These are phyloP conservation scores for Herpailurus yagouaroundi DNA, from an alignment of 2,113 vertebrate genomes.

Conservation along the genomic window DNA sequence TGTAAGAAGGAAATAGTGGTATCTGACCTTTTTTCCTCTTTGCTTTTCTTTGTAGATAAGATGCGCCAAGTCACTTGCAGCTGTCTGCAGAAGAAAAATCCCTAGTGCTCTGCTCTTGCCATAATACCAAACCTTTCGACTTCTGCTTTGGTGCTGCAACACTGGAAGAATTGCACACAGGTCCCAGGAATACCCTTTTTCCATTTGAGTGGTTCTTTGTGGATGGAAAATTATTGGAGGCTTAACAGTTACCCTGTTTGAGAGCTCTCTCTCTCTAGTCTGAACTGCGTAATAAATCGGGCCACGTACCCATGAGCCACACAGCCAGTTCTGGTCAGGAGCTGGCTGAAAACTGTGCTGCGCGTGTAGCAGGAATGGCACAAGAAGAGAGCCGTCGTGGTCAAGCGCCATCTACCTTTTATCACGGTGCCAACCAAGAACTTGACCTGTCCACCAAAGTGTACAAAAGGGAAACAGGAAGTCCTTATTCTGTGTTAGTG, in stretches of 20 bases:
- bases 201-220: constrained; percentile 56
- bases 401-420: constrained; percentile 89
- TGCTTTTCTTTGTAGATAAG: constrained; percentile 82
- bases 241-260: constrained; percentile 61
- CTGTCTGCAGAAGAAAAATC: constrained; percentile 79
- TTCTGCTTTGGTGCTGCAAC: constrained; percentile 69
- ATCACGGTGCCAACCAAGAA: constrained; percentile 91
- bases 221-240: constrained; percentile 76
- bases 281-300: constrained; percentile 79
- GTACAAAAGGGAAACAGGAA: constrained; percentile 93
- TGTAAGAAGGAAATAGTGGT: constrained; percentile 6
- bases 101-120: constrained; percentile 75
- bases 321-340: constrained; percentile 90
- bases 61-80: constrained; percentile 69
- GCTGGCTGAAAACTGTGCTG: constrained; percentile 90
- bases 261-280: constrained; percentile 71
- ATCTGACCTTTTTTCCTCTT: constrained; percentile 62
- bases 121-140: constrained; percentile 71
- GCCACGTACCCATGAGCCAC: constrained; percentile 89
- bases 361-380: constrained; percentile 92
- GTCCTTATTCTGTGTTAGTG: constrained; percentile 94
- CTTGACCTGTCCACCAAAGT: constrained; percentile 94
- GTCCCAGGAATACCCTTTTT: constrained; percentile 35
- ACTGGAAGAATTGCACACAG: constrained; percentile 62
- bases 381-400: constrained; percentile 92